phyloP scores from a whole-genome alignment of 2,888 invertebrate species.

The Muschampia plurimacula region DNA sequence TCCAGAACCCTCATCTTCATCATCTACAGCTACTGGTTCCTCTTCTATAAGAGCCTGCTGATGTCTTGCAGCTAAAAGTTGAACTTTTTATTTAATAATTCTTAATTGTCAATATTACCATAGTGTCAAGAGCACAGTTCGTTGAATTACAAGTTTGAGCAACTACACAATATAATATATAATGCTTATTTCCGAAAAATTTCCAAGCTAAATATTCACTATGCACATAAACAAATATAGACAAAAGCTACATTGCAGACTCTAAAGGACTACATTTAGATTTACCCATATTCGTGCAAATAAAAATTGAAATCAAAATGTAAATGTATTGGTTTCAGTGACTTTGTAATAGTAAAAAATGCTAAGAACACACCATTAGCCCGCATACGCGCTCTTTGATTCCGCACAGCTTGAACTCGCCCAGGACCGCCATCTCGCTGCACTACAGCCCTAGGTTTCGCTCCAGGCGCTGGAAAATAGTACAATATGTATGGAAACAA shows the following conservation, averaged over 20 bases:
- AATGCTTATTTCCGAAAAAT: no score
- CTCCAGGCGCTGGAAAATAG: constrained; percentile 56
- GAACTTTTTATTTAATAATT: background rate
- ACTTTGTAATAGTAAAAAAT: background rate
- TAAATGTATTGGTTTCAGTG: background rate
- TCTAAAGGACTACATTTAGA: no score
- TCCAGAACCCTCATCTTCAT: constrained; percentile 75
- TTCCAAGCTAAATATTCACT: no score
- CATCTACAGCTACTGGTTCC: constrained; percentile 81
- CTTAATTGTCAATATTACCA: no score
- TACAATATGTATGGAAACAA: background rate
- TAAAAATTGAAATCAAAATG: background rate
- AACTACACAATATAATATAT: no score
- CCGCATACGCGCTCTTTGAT: constrained; percentile 88
- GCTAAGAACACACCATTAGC: constrained; percentile 75
- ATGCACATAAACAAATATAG: no score
- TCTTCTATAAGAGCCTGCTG: constrained; percentile 77
- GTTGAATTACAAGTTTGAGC: no score
- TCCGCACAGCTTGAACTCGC: constrained; percentile 90
- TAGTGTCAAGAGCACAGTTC: no score
- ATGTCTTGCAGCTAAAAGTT: constrained; percentile 69
- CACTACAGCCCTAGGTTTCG: constrained; percentile 68
- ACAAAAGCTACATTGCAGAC: no score
- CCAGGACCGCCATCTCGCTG: constrained; percentile 86
- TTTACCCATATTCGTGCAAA: no score